These are phyloP conservation scores for Xyrauchen texanus DNA, from an alignment of 2,113 vertebrate species.

Conservation along the genomic window DNA sequence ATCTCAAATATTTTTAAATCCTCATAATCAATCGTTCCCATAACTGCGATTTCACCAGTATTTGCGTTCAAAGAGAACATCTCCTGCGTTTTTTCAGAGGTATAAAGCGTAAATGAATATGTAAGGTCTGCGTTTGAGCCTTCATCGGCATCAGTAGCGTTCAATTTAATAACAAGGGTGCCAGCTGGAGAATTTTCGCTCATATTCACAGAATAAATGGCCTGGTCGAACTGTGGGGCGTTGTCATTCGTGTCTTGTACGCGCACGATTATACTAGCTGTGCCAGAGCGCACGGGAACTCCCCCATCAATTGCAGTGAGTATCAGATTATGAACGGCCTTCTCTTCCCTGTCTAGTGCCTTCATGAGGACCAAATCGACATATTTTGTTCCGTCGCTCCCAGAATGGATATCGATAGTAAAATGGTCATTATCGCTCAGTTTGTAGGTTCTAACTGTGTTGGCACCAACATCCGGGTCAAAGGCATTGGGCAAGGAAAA, in stretches of 20 bases:
- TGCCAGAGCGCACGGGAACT: conserved; percentile 64
- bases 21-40: conserved; percentile 68
- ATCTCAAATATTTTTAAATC: conserved; percentile 53
- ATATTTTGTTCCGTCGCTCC: conserved; percentile 61
- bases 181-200: conserved; percentile 51
- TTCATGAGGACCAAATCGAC: conserved; percentile 57
- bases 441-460: conserved; percentile 63
- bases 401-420: conserved; percentile 64
- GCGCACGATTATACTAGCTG: conserved; percentile 60
- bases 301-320: conserved; percentile 74
- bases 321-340: conserved; percentile 64
- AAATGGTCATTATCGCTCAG: conserved; percentile 64
- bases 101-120: conserved; percentile 51
- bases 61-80: conserved; percentile 65
- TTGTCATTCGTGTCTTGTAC: conserved; percentile 63
- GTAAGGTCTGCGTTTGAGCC: conserved; percentile 48
- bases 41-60: conserved; percentile 70
- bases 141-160: conserved; percentile 50
- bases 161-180: conserved; percentile 50
- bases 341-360: conserved; percentile 58
- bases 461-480: conserved; percentile 63
- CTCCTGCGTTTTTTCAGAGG: conserved; percentile 45
- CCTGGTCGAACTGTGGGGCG: conserved; percentile 55
- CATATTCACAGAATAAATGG: conserved; percentile 49
- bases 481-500: conserved; percentile 71